Conservation (phyloP, 2,113 vertebrate genomes). For the Lamprotornis superbus region DNA sequence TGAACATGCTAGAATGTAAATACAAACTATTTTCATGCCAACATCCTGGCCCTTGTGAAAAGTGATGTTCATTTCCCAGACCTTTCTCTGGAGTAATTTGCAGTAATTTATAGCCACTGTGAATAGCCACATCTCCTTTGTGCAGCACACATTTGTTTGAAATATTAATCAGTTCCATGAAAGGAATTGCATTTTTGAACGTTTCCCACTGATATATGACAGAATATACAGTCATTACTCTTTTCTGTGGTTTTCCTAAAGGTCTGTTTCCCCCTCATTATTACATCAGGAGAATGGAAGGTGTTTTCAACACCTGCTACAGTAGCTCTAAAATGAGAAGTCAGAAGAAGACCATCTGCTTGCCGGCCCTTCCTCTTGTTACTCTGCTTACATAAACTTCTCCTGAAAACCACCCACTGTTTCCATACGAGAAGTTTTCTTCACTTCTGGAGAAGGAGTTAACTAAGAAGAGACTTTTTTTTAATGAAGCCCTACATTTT, state of each 20-base stretch:
- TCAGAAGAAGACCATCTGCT: conserved; percentile 16
- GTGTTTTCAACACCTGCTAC: conserved; percentile 64
- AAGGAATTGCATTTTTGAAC: conserved; percentile 3
- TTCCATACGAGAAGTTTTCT: background rate
- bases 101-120: conserved; percentile 13
- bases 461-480: background rate
- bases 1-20: conserved; percentile 57
- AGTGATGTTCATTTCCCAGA: conserved; percentile 8
- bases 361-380: background rate
- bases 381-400: background rate
- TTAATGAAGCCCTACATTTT: background rate
- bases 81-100: background rate
- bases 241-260: conserved; percentile 58
- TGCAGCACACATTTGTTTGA: conserved; percentile 15
- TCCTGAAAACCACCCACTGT: background rate
- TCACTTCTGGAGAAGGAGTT: background rate
- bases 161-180: conserved; percentile 35
- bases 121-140: conserved; percentile 28
- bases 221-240: conserved; percentile 25
- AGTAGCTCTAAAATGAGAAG: conserved; percentile 34
- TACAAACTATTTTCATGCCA: conserved; percentile 10
- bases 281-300: conserved; percentile 27
- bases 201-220: background rate
- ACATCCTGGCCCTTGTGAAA: background rate
- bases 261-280: conserved; percentile 13